Percentiles rank a stretch among this genome's conserved stretches.
Evolutionary conservation across 2,113 vertebrate genomes (phyloP).

Genomic region (Cynopterus brachyotis): DNA sequence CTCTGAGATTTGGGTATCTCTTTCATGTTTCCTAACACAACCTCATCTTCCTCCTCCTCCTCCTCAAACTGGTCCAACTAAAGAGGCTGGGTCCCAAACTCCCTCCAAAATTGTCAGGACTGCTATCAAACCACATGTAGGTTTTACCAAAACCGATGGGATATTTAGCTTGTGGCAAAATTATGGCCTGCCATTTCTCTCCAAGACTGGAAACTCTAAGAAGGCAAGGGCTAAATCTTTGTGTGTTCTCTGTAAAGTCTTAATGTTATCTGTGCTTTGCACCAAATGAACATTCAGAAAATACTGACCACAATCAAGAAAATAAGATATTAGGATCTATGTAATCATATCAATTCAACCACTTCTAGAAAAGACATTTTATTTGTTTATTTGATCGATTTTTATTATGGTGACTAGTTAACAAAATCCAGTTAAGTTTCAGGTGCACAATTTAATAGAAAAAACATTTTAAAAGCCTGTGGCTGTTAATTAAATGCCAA

Average conservation of each 20-base stretch:
- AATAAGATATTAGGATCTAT: neutral
- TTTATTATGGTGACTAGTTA: no score
- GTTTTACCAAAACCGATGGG: neutral
- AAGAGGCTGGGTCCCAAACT: neutral
- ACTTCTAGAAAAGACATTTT: constrained; percentile 44
- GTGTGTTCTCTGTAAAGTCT: neutral
- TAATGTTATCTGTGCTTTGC: neutral
- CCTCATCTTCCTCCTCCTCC: neutral
- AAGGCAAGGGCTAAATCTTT: neutral
- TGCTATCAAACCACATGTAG: neutral
- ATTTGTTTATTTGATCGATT: neutral
- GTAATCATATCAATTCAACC: constrained; percentile 40
- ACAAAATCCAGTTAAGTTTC: no score
- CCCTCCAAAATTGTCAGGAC: neutral
- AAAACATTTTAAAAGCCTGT: constrained; percentile 42
- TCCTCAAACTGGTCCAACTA: neutral
- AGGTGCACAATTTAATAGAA: neutral
- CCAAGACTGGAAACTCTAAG: neutral
- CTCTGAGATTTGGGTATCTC: neutral
- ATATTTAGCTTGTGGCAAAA: neutral
- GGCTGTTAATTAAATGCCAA: constrained; percentile 55
- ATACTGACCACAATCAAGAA: neutral
- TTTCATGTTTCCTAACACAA: neutral
- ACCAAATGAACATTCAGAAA: neutral
- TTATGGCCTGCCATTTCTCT: neutral